Evolutionary conservation across 2,113 vertebrate species (phyloP).

Genomic region (Ameiurus melas): DNA sequence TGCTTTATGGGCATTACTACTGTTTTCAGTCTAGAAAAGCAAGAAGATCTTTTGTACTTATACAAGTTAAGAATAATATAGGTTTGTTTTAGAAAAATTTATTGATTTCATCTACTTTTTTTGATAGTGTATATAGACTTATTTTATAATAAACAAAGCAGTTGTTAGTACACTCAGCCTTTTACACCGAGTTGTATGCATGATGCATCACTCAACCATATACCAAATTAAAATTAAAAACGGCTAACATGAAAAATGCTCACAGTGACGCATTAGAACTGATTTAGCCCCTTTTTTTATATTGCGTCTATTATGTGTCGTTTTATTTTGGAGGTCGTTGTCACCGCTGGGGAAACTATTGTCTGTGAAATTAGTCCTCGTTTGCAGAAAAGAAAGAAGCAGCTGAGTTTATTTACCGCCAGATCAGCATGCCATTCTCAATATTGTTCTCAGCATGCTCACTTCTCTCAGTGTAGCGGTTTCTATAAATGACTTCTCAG

Average conservation of each 20-base stretch:
- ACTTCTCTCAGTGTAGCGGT: not conserved
- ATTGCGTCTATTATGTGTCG: not conserved
- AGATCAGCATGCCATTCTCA: not conserved
- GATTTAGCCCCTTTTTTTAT: not conserved
- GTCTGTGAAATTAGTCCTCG: not conserved
- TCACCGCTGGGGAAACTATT: not conserved
- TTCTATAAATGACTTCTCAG: slow-evolving; percentile 1
- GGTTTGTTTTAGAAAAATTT: not conserved
- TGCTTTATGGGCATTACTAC: too few species aligned
- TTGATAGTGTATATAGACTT: not conserved
- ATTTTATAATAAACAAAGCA: not conserved
- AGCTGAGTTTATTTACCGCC: not conserved
- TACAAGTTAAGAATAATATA: not conserved
- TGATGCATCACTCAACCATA: not conserved
- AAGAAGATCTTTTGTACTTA: too few species aligned
- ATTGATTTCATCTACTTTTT: not conserved
- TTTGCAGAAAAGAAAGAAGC: slow-evolving; percentile 1
- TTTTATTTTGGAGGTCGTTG: not conserved
- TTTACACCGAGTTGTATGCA: not conserved
- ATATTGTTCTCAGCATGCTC: not conserved
- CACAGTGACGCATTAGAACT: not conserved
- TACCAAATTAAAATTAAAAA: not conserved
- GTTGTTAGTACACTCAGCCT: not conserved
- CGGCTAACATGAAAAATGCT: not conserved
- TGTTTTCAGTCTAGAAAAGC: too few species aligned